These are phyloP conservation scores for Periphyllus acericola DNA, from an alignment of 2,888 invertebrate species.

Conservation along the genomic window DNA sequence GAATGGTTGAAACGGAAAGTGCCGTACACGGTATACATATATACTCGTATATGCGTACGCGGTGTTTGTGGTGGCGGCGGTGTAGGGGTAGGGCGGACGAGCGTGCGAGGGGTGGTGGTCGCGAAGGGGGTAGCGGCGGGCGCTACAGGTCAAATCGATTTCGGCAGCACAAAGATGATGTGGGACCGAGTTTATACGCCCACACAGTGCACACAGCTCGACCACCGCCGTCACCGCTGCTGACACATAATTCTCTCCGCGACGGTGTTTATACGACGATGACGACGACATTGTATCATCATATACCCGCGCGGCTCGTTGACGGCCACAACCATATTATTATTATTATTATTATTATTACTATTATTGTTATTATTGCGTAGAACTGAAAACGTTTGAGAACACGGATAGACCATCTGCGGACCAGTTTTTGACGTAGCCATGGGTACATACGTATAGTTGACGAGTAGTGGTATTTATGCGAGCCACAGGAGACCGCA, in stretches of 20 bases:
- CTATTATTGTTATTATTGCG: neutral
- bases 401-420: neutral
- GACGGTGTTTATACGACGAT: neutral
- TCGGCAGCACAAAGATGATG: constrained; percentile 54
- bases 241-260: neutral
- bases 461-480: too few relatives aligned
- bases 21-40: neutral
- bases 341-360: too few relatives aligned
- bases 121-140: constrained; percentile 34
- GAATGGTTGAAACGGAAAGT: constrained; percentile 32
- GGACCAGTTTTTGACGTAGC: too few relatives aligned
- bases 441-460: too few relatives aligned
- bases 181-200: constrained; percentile 57
- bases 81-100: neutral
- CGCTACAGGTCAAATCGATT: constrained; percentile 62
- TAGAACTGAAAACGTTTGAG: neutral
- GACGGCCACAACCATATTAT: neutral
- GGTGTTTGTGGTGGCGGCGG: neutral
- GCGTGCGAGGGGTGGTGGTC: neutral
- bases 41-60: too few relatives aligned
- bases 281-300: neutral
- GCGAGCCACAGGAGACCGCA: too few relatives aligned
- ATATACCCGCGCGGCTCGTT: neutral
- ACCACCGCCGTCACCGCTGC: neutral
- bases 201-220: constrained; percentile 21